phyloP scores from a whole-genome alignment of 2,888 invertebrate species.

The Deilephila elpenor region DNA sequence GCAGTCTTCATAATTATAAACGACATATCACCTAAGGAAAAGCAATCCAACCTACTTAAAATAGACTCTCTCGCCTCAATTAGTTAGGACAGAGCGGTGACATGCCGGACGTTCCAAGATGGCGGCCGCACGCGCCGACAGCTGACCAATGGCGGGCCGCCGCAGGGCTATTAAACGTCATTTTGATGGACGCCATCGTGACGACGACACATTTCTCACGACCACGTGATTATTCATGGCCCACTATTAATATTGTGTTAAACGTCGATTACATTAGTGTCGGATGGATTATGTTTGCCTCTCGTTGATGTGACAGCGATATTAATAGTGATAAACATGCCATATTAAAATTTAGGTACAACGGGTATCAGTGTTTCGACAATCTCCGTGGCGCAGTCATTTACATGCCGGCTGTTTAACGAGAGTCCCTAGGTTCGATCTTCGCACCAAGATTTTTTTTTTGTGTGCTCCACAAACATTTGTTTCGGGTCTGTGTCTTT shows the following conservation, averaged over 20 bases:
- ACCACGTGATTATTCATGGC: conserved; percentile 25
- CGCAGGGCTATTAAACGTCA: conserved; percentile 33
- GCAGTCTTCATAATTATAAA: neutral
- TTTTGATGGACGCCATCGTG: conserved; percentile 26
- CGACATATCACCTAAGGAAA: neutral
- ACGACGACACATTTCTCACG: conserved; percentile 7
- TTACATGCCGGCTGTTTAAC: no score
- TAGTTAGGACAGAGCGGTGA: conserved; percentile 4
- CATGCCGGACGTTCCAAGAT: conserved; percentile 14
- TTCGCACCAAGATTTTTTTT: no score
- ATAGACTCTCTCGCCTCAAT: conserved; percentile 6
- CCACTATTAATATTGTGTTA: conserved; percentile 12
- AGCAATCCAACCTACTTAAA: neutral
- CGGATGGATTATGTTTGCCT: neutral
- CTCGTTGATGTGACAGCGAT: neutral
- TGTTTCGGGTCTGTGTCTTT: no score
- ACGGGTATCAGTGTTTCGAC: no score
- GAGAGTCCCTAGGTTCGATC: no score
- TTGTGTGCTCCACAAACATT: no score
- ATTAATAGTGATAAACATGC: neutral
- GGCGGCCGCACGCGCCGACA: conserved; percentile 13
- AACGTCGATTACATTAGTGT: conserved; percentile 16
- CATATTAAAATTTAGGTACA: no score
- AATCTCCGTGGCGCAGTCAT: no score
- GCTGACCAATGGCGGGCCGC: conserved; percentile 37